Percentiles rank a stretch among this genome's conserved stretches.
Conservation (phyloP, 2,888 invertebrate genomes). For the Siphonodentalium dalli region DNA sequence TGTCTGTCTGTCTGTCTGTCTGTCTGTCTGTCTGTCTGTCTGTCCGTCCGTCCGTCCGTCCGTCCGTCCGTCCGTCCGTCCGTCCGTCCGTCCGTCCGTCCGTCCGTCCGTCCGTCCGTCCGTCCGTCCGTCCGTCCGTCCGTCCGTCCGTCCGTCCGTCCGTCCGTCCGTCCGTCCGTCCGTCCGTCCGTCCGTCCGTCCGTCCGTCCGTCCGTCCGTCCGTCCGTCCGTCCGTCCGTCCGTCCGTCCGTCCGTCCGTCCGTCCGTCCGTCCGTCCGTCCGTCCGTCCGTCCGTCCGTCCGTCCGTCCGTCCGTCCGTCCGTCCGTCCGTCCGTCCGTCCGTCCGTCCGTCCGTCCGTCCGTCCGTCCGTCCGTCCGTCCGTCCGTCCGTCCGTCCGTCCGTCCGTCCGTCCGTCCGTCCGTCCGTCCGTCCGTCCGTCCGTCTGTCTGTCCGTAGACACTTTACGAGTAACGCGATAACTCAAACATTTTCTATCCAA, state of each 20-base stretch:
- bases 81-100: slow-evolving; percentile 5
- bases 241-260: slow-evolving; percentile 7
- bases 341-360: slow-evolving; percentile 7
- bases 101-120: slow-evolving; percentile 5
- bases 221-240: slow-evolving; percentile 7
- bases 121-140: slow-evolving; percentile 7
- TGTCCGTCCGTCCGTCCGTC: no score
- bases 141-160: slow-evolving; percentile 6
- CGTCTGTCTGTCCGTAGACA: no score
- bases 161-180: slow-evolving; percentile 12
- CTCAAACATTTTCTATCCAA: no score
- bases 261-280: slow-evolving; percentile 7
- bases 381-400: slow-evolving; percentile 7
- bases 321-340: slow-evolving; percentile 7
- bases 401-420: slow-evolving; percentile 7
- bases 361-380: slow-evolving; percentile 7
- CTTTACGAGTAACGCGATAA: no score
- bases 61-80: neutral
- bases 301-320: slow-evolving; percentile 7
- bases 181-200: slow-evolving; percentile 9
- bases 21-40: no score
- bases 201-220: slow-evolving; percentile 10
- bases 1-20: neutral
- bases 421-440: no score
- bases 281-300: slow-evolving; percentile 7